A percentile compares a stretch with the other conserved stretches of the same genome.
Evolutionary conservation across 2,797 vertebrate genomes (phyloP).

Genomic region (Cyclura pinguis): DNA sequence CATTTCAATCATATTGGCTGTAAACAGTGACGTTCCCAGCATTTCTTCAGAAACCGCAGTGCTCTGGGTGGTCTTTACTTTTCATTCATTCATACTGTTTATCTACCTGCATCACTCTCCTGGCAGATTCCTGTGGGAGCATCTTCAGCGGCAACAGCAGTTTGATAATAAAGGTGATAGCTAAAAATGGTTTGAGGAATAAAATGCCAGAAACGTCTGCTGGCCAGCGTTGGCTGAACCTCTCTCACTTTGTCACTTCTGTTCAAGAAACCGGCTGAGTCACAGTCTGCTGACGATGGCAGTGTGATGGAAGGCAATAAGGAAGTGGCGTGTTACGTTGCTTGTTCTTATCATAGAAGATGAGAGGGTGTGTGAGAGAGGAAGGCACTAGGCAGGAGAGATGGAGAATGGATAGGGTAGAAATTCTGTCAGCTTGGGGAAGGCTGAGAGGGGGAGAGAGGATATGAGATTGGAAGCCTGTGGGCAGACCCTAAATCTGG

Average conservation of each 20-base stretch:
- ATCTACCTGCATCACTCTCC: no score
- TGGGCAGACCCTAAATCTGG: not conserved
- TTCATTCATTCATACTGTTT: not conserved
- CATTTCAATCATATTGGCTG: not conserved
- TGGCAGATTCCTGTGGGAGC: no score
- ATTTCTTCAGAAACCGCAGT: not conserved
- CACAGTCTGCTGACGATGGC: not conserved
- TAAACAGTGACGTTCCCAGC: not conserved
- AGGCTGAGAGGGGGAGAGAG: not conserved
- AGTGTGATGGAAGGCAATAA: fast-evolving
- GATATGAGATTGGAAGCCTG: not conserved
- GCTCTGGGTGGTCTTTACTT: not conserved
- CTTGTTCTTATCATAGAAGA: not conserved
- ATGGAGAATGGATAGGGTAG: not conserved
- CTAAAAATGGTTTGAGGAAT: not conserved
- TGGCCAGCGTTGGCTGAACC: not conserved
- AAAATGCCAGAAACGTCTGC: not conserved
- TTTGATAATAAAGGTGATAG: not conserved
- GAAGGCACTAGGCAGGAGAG: no score
- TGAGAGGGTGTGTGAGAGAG: not conserved
- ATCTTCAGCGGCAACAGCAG: not conserved
- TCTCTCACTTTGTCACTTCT: not conserved
- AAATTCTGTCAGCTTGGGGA: no score
- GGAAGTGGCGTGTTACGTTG: fast-evolving
- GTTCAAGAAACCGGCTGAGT: constrained; percentile 36